Base-by-base conservation (phyloP, 2,797 vertebrate species). In the Peromyscus melanophrys region DNA sequence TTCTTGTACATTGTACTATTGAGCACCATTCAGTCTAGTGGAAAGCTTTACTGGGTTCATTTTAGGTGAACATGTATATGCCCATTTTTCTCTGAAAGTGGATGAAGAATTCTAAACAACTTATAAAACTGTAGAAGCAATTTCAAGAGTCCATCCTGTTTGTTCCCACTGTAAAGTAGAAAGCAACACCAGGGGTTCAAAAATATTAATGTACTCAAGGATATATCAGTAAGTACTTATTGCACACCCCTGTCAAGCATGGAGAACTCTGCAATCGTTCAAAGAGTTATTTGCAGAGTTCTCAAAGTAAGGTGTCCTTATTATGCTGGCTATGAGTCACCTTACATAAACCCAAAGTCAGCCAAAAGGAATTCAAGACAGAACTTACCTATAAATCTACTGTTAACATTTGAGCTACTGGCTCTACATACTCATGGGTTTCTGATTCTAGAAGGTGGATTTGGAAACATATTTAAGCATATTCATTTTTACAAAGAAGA, bases 111-210 rank as follows among this genome's bases (percentile, higher is more conserved):
- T 97, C 94, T 96, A 96, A 98, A 87, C 77, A 96, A 95, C 61
- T 34, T 95, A 84, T 96, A 95, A 97, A 98, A 97, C 65, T 94
- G 77, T 86, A 81, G 97, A 98, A 97, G 69, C 87, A 98, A 88
- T 97, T 98, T 97, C 11, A 46, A 94, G 96, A 77, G 76, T 1
- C 17, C 93, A 96, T 97, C 59, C 92, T 98, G 76, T 87, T 94
- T 95, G 94, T 96, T 98, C 93, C 94, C 40, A 49, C 84, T 96
- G 76, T 80, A 91, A 94, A 86, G 92, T 4, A 97, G 89, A 97
- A 94, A 97, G 69, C 78, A 95, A 27, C 76, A 59, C 88, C 17
- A 10, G 67, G 61, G 85, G 97, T 98, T 97, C 93, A 96, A 75
- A 17, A 37, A 57, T 43, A 31, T 83, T 96, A 76, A 71, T 1